Evolutionary conservation across 2,888 invertebrate genomes (phyloP), one percentile per base, ranked within the genome.

Genomic region (Scrobipalpa costella): DNA sequence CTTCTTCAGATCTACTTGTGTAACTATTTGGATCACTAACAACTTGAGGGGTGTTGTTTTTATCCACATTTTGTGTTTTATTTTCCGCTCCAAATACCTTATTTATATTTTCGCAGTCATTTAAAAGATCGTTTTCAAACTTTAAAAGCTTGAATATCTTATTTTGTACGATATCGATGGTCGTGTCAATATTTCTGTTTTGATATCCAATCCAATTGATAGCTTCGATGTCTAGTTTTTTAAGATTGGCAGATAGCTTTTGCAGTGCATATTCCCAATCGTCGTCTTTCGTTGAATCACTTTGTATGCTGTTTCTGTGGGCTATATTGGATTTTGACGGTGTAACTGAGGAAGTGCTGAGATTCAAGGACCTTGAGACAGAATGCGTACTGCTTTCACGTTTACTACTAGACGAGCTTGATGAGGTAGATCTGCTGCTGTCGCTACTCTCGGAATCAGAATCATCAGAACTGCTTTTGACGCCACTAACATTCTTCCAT

Each of bases 201-300:
- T 73, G 71, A 8, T 73, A 74, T 5, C 74, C 77, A 2, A 82
- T 73, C 84, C 83, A 84, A 64, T 74, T 73, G 5, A 78, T 73
- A 1, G 81, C 77, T 74, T 81, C 83, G 38, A 77, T 38, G 55
- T 85, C 81, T 6, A 82, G 68, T 47, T 70, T 72, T 64, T 81
- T 76, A 17, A 83, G 52, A 49, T 70, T 72, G 0, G 70, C 66
- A 0, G 67, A 64, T 1, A 84, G 59, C 64, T 73, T 77, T 19
- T 76, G 69, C 50, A 79, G 65, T 19, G 68, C 74, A 6, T 63
- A 59, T 21, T 33, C 55, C 11, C 6, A 52, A 21, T 52, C 15
- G n/a, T 50, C 63, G 7, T 58, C 58, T 40, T 58, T 50, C 6
- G 38, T 52, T 17, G 11, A 13, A 8, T 17, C 50, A 17, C 50